Conservation (phyloP, 2,113 vertebrate genomes). For the Edolisoma coerulescens region DNA sequence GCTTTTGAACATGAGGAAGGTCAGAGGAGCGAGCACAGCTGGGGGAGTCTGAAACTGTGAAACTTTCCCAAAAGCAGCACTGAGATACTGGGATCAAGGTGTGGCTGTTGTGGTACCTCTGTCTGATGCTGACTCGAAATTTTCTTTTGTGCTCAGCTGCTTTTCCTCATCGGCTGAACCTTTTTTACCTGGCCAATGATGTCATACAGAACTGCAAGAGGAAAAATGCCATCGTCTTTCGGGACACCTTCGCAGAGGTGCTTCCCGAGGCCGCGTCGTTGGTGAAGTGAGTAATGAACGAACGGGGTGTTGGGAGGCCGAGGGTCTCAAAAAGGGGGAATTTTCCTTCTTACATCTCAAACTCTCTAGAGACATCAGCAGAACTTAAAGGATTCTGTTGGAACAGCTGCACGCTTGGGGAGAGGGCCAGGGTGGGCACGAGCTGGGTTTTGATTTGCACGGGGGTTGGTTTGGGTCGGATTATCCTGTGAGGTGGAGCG, state of each 20-base stretch:
- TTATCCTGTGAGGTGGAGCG: rapidly evolving
- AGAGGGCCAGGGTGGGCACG: neutral
- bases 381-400: neutral
- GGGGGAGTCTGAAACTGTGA: neutral
- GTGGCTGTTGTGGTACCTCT: neutral
- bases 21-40: neutral
- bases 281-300: constrained; percentile 82
- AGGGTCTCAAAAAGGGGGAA: rapidly evolving
- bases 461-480: neutral
- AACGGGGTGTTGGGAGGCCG: rapidly evolving
- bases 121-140: neutral
- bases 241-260: constrained; percentile 88
- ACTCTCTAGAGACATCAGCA: neutral
- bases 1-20: neutral
- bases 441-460: neutral
- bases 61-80: rapidly evolving
- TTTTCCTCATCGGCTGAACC: constrained; percentile 90
- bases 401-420: rapidly evolving
- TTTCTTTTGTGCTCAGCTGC: constrained; percentile 75
- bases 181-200: constrained; percentile 96
- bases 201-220: constrained; percentile 99
- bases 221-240: constrained; percentile 92
- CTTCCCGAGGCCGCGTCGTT: constrained; percentile 88
- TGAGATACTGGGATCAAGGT: neutral
- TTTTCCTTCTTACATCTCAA: neutral